Percentiles rank a stretch among this genome's conserved stretches.
phyloP scores from a whole-genome alignment of 2,888 invertebrate species.

The Meghimatium bilineatum region DNA sequence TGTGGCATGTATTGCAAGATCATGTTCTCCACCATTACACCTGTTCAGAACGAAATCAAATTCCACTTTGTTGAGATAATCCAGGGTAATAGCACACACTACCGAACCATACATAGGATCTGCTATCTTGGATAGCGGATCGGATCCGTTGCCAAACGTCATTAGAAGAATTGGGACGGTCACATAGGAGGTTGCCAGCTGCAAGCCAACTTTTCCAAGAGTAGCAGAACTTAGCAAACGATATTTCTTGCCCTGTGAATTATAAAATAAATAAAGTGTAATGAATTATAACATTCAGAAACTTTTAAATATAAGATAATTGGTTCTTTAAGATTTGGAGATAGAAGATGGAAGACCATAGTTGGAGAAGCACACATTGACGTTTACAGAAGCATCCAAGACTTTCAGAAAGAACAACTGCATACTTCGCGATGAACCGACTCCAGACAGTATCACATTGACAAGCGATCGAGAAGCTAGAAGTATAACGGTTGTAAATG shows the following conservation, averaged over 20 bases:
- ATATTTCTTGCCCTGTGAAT: background rate
- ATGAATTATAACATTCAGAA: too few species aligned
- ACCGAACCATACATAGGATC: conserved; percentile 17
- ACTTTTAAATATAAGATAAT: too few species aligned
- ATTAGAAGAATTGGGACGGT: conserved; percentile 5
- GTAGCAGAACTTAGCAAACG: conserved; percentile 9
- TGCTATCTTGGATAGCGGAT: background rate
- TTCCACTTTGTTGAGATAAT: background rate
- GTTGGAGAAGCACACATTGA: too few species aligned
- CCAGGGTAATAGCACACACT: conserved; percentile 10
- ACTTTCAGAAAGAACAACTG: too few species aligned
- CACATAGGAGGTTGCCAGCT: background rate
- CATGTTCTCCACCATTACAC: background rate
- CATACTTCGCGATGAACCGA: too few species aligned
- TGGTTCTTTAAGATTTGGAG: too few species aligned
- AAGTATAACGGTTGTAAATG: too few species aligned
- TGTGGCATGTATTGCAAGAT: background rate
- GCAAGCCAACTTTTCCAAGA: conserved; percentile 19
- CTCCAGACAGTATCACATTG: too few species aligned
- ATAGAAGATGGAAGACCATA: too few species aligned
- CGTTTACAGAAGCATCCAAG: too few species aligned
- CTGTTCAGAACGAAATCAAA: background rate
- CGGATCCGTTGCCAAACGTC: conserved; percentile 17
- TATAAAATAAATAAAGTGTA: background rate
- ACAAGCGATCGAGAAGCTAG: too few species aligned